Base-by-base conservation (phyloP, 1,140 invertebrate species). In the Bombyx mandarina region DNA sequence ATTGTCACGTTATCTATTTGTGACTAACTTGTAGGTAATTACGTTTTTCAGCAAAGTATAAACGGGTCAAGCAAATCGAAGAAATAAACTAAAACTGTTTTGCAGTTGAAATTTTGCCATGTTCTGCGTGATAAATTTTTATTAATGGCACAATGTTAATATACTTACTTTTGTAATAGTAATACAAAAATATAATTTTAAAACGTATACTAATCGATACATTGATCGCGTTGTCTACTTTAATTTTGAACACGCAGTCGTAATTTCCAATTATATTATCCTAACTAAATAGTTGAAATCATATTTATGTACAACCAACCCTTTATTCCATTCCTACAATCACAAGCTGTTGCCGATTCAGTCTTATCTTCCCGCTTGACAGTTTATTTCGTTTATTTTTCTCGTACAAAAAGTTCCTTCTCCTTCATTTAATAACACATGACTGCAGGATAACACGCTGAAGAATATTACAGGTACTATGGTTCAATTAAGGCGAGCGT, bases 341-440 rank as follows among this genome's bases (percentile, higher is more conserved):
- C 77, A 81, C 80, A 82, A 81, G 82, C 70, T 83, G 79, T 82
- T 82, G 67, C 75, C 81, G 57, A 69, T 79, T 86, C 82, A 86
- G 82, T 86, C 82, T 82, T 77, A 68, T 58, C 61, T 62, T 77
- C 70, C 61, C 12, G 22, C 22, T 35, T 35, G 26, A 35, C 26
- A 35, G 26, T 35, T 35, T 35, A 35, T 35, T 35, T 18, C 12
- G 12, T 18, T 5, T 35, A 3, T 35, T 35, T 35, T 35, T 35
- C 26, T 35, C 26, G 26, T 35, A 35, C 26, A 35, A 3, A 35
- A 3, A 35, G 2, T 35, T 35, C 26, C 26, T 35, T 35, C 26
- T 35, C 26, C 26, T 35, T 35, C 26, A 35, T 35, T 35, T 35
- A 35, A 35, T 35, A 35, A 35, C 4, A 35, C 26, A 35, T 35